Evolutionary conservation across 2,888 invertebrate species (phyloP), one percentile per base, ranked within the genome.

Genomic region (Nowickia ferox): DNA sequence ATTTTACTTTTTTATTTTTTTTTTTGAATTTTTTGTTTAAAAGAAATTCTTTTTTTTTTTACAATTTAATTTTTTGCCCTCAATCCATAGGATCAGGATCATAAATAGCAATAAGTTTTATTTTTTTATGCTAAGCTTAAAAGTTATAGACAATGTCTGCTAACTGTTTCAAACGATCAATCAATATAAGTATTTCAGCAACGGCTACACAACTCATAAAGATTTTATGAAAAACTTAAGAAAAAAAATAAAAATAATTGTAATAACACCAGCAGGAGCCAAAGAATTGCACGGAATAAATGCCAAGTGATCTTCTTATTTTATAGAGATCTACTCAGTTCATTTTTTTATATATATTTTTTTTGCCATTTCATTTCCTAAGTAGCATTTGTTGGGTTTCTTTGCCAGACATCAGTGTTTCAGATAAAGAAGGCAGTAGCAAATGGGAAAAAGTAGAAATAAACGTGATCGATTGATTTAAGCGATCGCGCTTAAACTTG

Each of bases 51-150:
- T 46, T 84, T 87, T 84, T n/a, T 66, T 48, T 80, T 11, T 99
- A 81, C 99, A 93, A 0, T 99, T 98, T 75, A 99, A 94, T 93
- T 99, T 89, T 88, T 89, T 91, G 91, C 91, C 91, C 91, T 90
- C 90, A 90, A 91, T 91, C 90, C 91, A 91, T 91, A 91, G 91
- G 82, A 91, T 91, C 91, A 91, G 90, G 91, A 91, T 91, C 91
- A 91, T 91, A 91, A 91, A 91, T 91, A 91, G 91, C 90, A 91
- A 91, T 89, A 90, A 91, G 90, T 89, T 78, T 74, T 44, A 42
- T 65, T 61, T 48, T 48, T 65, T 76, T 19, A 30, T 30, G 57
- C n/a, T 17, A 1, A 83, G 88, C 88, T 90, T 88, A 88, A 89
- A 88, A 89, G 90, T 76, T 83, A 55, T 71, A 77, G 71, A 69